phyloP scores from a whole-genome alignment of 2,888 invertebrate genomes.

The Chironomus tentans region DNA sequence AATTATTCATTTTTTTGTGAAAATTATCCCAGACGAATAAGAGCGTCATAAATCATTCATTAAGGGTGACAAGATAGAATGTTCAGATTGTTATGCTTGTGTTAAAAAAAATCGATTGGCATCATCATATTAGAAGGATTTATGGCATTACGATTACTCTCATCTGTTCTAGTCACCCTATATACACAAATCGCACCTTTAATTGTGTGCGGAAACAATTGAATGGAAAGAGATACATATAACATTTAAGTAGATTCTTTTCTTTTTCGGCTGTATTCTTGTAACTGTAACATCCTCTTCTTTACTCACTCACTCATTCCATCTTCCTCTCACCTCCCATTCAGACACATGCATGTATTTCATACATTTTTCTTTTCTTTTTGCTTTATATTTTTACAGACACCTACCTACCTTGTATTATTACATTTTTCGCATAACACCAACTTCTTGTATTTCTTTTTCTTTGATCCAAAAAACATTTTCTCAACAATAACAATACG shows the following conservation, averaged over 20 bases:
- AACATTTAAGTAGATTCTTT: background rate
- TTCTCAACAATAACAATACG: background rate
- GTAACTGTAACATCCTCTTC: background rate
- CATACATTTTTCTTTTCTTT: background rate
- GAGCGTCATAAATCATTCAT: slow-evolving; percentile 10
- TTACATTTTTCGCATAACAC: background rate
- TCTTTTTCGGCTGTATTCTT: background rate
- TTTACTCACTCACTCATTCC: background rate
- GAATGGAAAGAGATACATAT: background rate
- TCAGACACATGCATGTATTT: too few species aligned
- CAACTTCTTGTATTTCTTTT: background rate
- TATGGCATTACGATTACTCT: background rate
- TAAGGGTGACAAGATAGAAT: background rate
- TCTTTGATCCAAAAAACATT: background rate
- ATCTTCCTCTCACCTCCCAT: background rate
- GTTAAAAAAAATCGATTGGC: background rate
- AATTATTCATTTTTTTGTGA: background rate
- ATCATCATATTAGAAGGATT: background rate
- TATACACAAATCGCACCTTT: background rate
- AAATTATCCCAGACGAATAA: background rate
- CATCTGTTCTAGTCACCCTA: background rate
- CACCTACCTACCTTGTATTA: background rate
- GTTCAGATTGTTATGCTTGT: background rate
- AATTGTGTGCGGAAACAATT: background rate
- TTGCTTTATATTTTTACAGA: background rate